A percentile compares a stretch with the other conserved stretches of the same genome.
Evolutionary conservation across 2,113 vertebrate genomes (phyloP).

Genomic region (Lepisosteus osseus): DNA sequence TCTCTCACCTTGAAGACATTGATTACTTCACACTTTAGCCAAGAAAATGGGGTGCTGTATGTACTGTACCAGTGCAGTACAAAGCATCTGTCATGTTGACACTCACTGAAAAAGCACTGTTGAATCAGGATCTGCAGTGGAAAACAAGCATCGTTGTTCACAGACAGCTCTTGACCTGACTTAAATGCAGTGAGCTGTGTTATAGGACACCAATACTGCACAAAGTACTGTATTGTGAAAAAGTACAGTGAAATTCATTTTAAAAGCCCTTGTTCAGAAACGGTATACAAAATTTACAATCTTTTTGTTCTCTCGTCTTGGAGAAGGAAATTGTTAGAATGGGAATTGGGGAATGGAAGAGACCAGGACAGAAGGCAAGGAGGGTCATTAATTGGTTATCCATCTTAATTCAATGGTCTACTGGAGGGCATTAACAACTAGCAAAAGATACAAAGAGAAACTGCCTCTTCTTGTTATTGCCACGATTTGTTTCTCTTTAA

Average conservation of each 20-base stretch:
- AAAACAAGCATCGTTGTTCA: no score
- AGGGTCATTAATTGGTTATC: constrained; percentile 49
- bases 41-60: no score
- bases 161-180: no score
- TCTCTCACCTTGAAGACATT: no score
- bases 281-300: background rate
- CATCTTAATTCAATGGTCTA: constrained; percentile 59
- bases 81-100: no score
- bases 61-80: no score
- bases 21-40: no score
- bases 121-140: no score
- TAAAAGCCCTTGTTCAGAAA: constrained; percentile 18
- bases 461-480: constrained; percentile 49
- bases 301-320: constrained; percentile 10
- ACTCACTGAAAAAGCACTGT: no score
- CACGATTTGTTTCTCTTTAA: constrained; percentile 29
- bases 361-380: constrained; percentile 19
- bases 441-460: constrained; percentile 44
- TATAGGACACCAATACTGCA: no score
- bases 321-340: constrained; percentile 4
- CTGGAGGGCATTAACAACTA: constrained; percentile 62
- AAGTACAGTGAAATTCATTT: background rate
- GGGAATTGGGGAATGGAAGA: background rate
- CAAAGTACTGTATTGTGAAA: no score
- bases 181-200: no score